Percentiles rank a stretch among this genome's conserved stretches.
Conservation (phyloP, 2,797 vertebrate genomes). For the Poecilia wingei region DNA sequence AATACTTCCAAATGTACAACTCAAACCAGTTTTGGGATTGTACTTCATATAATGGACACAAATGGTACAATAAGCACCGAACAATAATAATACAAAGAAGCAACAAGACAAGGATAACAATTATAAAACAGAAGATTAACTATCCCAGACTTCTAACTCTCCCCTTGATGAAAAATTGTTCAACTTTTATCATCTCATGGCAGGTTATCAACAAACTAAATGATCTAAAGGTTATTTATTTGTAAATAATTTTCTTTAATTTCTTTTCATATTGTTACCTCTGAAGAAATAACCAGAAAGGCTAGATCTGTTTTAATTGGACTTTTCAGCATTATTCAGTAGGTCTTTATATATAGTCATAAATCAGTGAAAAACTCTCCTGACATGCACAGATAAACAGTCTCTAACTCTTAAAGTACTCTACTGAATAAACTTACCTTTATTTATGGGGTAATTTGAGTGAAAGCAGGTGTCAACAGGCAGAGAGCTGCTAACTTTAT, state of each 20-base stretch:
- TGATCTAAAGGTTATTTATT: not conserved
- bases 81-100: conserved; percentile 8
- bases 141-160: not conserved
- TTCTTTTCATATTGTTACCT: not conserved
- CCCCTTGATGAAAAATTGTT: not conserved
- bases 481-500: not conserved
- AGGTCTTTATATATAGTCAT: not conserved
- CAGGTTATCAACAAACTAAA: not conserved
- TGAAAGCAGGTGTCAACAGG: not conserved
- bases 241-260: not conserved
- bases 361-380: not conserved
- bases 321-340: not conserved
- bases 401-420: not conserved
- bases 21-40: conserved; percentile 34
- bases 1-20: not conserved
- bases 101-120: not conserved
- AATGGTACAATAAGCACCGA: conserved; percentile 17
- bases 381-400: not conserved
- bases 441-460: not conserved
- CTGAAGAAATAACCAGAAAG: not conserved
- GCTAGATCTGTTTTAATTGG: not conserved
- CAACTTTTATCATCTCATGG: not conserved
- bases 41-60: conserved; percentile 19
- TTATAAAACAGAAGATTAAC: not conserved
- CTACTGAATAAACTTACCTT: not conserved